Evolutionary conservation across 2,113 vertebrate genomes (phyloP).

Genomic region (human (Homo sapiens)): DNA sequence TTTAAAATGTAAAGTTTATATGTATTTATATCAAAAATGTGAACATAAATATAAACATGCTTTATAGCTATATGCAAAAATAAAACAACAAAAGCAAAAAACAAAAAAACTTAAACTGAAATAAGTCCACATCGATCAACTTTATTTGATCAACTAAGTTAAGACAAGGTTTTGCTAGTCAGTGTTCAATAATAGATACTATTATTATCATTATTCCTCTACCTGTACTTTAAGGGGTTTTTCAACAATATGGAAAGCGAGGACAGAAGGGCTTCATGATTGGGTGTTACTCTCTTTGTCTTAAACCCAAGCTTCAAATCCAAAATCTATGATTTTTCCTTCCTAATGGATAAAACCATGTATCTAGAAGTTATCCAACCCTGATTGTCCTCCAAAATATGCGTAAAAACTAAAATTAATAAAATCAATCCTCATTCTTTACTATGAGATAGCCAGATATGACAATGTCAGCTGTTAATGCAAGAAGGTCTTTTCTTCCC

Average conservation of each 20-base stretch:
- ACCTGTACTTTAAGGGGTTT: not conserved
- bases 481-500: not conserved
- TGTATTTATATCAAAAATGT: not conserved
- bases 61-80: not conserved
- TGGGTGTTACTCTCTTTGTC: not conserved
- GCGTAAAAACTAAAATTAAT: not conserved
- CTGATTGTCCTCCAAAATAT: not conserved
- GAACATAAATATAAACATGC: not conserved
- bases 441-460: not conserved
- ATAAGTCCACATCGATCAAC: not conserved
- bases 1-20: not conserved
- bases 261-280: not conserved
- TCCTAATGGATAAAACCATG: not conserved
- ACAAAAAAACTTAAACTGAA: not conserved
- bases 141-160: not conserved
- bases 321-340: not conserved
- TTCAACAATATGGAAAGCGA: not conserved
- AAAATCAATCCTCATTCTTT: not conserved
- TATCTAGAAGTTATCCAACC: not conserved
- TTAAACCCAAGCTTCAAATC: not conserved
- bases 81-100: not conserved
- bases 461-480: not conserved
- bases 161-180: not conserved
- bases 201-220: not conserved
- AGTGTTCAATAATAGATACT: not conserved